Evolutionary conservation across 2,888 invertebrate genomes (phyloP), one percentile per base, ranked within the genome.

Genomic region (Apoda limacodes): DNA sequence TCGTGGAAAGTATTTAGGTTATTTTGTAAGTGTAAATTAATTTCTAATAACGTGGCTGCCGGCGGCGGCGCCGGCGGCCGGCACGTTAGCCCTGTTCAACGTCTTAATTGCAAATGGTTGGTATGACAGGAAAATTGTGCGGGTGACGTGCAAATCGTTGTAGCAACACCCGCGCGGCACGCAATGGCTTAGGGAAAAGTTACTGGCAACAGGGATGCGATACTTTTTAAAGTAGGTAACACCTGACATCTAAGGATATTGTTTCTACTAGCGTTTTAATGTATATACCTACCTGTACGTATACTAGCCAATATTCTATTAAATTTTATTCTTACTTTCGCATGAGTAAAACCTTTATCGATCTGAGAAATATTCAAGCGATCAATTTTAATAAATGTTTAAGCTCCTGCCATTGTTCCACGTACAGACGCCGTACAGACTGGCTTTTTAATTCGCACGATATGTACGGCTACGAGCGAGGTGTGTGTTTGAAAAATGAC

Each of bases 401-500:
- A 30, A 30, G n/a, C 15, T 21, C 22, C n/a, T 14, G 7, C 15
- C 9, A 19, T n/a, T 12, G 12, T 7, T 9, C 6, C 5, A 25
- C 10, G 12, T 22, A 29, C 31, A 35, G 34, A 26, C 28, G 22
- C 26, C 35, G 13, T 14, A 34, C 28, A 24, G 23, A n/a, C 23
- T 23, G 31, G 46, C 48, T 46, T 60, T 62, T 63, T 64, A 65
- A 65, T 63, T 61, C 55, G 56, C 51, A 32, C 32, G 49, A 41
- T 44, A 43, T 34, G 53, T 45, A 42, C 42, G 42, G 52, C 53
- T 49, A 47, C 38, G 37, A 59, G 58, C 63, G 60, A 74, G 74
- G 74, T 72, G 74, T 64, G 60, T 59, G 51, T 67, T 68, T 75
- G 74, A 76, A 67, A 71, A 71, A 75, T 74, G 60, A 60, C 66